Conservation (phyloP, 2,113 vertebrate genomes). For the Aptenodytes forsteri region DNA sequence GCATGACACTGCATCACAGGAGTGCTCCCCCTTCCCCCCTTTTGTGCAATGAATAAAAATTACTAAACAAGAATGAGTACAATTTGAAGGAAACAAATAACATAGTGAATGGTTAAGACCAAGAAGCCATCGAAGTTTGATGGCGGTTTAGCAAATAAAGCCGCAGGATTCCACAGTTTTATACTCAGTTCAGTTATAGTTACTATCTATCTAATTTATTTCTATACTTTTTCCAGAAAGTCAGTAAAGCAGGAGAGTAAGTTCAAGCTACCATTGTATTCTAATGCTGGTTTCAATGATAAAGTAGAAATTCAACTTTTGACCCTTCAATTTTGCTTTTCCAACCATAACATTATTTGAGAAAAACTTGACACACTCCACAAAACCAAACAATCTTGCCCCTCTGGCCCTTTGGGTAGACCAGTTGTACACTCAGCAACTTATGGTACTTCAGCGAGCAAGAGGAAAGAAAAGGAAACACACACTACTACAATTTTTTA, state of each 20-base stretch:
- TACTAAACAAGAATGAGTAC: slow-evolving; percentile 49
- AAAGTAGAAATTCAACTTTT: slow-evolving; percentile 54
- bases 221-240: slow-evolving; percentile 52
- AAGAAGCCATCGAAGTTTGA: slow-evolving; percentile 43
- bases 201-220: slow-evolving; percentile 70
- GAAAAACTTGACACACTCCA: background rate
- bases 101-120: slow-evolving; percentile 56
- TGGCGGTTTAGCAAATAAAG: slow-evolving; percentile 71
- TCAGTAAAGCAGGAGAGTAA: slow-evolving; percentile 32
- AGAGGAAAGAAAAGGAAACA: slow-evolving; percentile 27
- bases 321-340: slow-evolving; percentile 41
- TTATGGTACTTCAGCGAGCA: background rate
- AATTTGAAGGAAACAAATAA: slow-evolving; percentile 50
- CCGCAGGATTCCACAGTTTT: slow-evolving; percentile 62
- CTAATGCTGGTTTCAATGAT: slow-evolving; percentile 42
- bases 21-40: slow-evolving; percentile 39
- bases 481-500: background rate
- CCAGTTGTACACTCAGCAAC: background rate
- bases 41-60: slow-evolving; percentile 62
- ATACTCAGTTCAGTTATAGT: slow-evolving; percentile 58
- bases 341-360: background rate
- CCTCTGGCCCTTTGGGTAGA: slow-evolving; percentile 2
- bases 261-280: slow-evolving; percentile 45
- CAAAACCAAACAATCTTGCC: slow-evolving; percentile 19
- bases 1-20: slow-evolving; percentile 31